A percentile compares a stretch with the other conserved stretches of the same genome.
phyloP scores from a whole-genome alignment of 1,140 invertebrate genomes.

The Drosophila parabipectinata region DNA sequence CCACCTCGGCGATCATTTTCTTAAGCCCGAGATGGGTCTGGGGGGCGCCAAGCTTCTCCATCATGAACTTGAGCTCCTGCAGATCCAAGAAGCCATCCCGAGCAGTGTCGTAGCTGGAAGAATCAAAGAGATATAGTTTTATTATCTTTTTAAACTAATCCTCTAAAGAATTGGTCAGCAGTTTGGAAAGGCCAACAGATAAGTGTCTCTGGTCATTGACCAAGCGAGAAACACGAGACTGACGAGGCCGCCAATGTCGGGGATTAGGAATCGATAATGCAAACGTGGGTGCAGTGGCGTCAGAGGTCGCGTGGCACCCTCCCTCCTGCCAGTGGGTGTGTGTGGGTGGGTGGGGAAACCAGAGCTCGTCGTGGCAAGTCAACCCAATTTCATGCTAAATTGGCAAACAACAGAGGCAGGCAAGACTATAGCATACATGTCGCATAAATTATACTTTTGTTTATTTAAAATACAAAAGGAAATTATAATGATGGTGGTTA shows the following conservation, averaged over 20 bases:
- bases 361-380: constrained; percentile 12
- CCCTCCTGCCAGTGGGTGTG: neutral
- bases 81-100: constrained; percentile 94
- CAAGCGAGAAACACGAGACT: constrained; percentile 36
- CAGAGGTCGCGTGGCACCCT: constrained; percentile 50
- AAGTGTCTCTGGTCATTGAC: constrained; percentile 40
- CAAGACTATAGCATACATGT: constrained; percentile 12
- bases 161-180: constrained; percentile 30
- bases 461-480: constrained; percentile 3
- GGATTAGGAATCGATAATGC: constrained; percentile 63
- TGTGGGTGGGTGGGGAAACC: constrained; percentile 3
- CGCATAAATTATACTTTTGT: constrained; percentile 7
- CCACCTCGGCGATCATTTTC: constrained; percentile 96
- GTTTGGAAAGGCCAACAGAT: constrained; percentile 1
- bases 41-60: constrained; percentile 97
- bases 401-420: constrained; percentile 25
- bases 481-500: neutral
- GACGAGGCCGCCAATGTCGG: constrained; percentile 21
- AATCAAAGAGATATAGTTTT: neutral
- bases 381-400: constrained; percentile 59
- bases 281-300: constrained; percentile 48
- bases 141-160: neutral
- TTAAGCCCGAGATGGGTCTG: constrained; percentile 97
- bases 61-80: constrained; percentile 96
- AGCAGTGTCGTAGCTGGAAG: constrained; percentile 93